Conservation (phyloP, 2,113 vertebrate species). For the Panurus biarmicus region DNA sequence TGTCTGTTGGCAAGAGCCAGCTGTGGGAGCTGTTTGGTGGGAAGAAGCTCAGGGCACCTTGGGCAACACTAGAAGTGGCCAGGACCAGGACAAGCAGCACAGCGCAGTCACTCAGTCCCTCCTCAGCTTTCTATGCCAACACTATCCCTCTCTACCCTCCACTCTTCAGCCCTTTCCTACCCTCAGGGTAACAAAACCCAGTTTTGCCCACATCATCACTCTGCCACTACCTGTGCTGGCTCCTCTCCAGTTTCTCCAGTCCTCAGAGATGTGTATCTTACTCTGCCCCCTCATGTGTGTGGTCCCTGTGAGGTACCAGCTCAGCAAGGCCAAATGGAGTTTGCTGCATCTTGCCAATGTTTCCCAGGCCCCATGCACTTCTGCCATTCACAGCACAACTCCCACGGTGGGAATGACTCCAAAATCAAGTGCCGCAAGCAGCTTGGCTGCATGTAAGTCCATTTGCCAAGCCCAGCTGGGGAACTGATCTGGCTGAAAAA, state of each 20-base stretch:
- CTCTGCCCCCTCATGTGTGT: not conserved
- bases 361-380: not conserved
- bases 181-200: not conserved
- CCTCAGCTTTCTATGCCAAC: not conserved
- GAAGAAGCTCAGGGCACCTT: not conserved
- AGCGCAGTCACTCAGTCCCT: not conserved
- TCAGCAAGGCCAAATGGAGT: not conserved
- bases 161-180: not conserved
- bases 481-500: not conserved
- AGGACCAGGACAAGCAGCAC: not conserved
- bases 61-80: not conserved
- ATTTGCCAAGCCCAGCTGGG: not conserved
- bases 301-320: not conserved
- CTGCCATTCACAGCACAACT: not conserved
- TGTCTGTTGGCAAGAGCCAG: not conserved
- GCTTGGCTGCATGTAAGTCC: not conserved
- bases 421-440: accelerated
- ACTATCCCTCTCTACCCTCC: not conserved
- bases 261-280: not conserved
- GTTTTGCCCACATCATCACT: not conserved
- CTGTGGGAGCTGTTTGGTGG: not conserved
- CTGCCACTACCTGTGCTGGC: not conserved
- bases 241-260: not conserved
- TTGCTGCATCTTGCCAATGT: not conserved
- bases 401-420: not conserved